A percentile compares a stretch with the other conserved stretches of the same genome.
Evolutionary conservation across 2,888 invertebrate species (phyloP).

Genomic region (Blomia tropicalis): DNA sequence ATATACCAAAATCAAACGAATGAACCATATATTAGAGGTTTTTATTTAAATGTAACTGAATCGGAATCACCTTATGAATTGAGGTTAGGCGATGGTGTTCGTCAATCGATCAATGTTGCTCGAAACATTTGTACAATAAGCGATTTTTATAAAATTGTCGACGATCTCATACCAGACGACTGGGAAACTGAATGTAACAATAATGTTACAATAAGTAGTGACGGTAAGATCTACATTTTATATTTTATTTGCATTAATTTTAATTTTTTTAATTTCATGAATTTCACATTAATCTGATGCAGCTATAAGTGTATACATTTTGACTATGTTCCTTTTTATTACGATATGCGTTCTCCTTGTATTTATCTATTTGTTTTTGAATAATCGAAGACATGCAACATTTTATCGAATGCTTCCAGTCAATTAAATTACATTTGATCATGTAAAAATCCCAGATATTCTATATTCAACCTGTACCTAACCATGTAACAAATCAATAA

Average conservation of each 20-base stretch:
- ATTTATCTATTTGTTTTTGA: neutral
- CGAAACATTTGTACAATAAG: neutral
- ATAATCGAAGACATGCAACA: constrained; percentile 1
- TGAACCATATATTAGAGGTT: neutral
- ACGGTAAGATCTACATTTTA: too few species aligned
- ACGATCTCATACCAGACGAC: constrained; percentile 18
- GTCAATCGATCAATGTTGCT: neutral
- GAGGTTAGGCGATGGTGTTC: neutral
- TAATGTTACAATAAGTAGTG: neutral
- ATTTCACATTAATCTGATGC: neutral
- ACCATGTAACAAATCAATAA: too few species aligned
- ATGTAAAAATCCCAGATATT: too few species aligned
- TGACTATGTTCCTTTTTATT: neutral
- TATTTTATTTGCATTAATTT: neutral
- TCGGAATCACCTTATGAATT: constrained; percentile 11
- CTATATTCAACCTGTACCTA: too few species aligned
- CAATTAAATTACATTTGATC: too few species aligned
- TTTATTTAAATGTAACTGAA: constrained; percentile 25
- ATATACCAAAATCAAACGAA: neutral
- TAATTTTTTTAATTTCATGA: constrained; percentile 2
- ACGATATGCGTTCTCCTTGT: constrained; percentile 1
- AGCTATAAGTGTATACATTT: constrained; percentile 4
- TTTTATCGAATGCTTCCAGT: neutral
- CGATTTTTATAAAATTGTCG: constrained; percentile 8
- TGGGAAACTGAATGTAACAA: constrained; percentile 24